Base-by-base conservation (phyloP, 92 coral and sea anemone genomes). In the Virgularia gustaviana region DNA sequence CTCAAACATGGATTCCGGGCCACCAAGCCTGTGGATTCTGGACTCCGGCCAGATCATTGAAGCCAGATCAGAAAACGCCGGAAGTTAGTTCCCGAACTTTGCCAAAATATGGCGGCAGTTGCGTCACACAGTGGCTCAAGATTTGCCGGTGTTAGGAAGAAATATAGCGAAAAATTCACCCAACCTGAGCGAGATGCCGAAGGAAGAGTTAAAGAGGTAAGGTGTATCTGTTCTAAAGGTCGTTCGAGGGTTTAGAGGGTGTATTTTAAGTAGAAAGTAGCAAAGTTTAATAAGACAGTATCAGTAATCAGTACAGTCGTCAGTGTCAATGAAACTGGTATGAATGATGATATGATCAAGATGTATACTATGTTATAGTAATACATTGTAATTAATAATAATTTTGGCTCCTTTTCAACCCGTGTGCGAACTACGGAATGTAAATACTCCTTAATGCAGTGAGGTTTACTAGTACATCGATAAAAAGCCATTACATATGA, bases 161-260 rank as follows among this genome's bases (percentile, higher is more conserved):
- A 96, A 47, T 89, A 84, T 52, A 90, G 96, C 60, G 96, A 90
- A 70, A 90, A 88, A 81, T 90, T 90, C 70, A 89, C 87, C 35
- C 90, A 87, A 33, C 98, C 98, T 20, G 96, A 92, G 65, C 78
- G 89, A 52, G 98, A 92, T 85, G 92, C 90, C 36, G 96, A 89
- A 65, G 98, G 98, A 77, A 79, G 86, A 63, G 84, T 84, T 36
- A 83, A 88, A 59, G 85, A 92, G 92, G 98, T 92, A 51, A 31
- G 83, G 65, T 12, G 49, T 44, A 28, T 10, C 8, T 0, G 9
- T 10, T 36, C 11, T 6, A 52, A 33, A 6, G 10, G 10, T 19
- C 36, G 38, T 22, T 55, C 0, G 29, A 5, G 9, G 8, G 1
- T n/a, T 44, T 62, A 27, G n/a, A 1, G 51, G 51, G 4, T 16